phyloP scores from a whole-genome alignment of 1,140 invertebrate species.

The Cepaea nemoralis region DNA sequence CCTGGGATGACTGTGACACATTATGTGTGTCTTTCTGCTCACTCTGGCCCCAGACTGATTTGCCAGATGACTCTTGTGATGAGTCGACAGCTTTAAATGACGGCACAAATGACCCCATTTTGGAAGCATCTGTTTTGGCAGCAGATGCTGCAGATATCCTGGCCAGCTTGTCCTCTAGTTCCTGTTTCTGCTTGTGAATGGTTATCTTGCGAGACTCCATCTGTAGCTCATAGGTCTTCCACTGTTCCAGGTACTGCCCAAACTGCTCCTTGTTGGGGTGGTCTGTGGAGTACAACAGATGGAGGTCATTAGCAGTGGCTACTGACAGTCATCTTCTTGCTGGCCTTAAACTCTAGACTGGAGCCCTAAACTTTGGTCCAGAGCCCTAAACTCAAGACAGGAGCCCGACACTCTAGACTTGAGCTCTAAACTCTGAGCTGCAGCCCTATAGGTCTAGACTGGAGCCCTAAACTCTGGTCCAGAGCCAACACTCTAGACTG shows the following conservation, averaged over 20 bases:
- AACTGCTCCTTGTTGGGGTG: slow-evolving; percentile 73
- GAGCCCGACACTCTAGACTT: too few species aligned
- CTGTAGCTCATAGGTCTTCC: slow-evolving; percentile 69
- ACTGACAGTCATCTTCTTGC: too few species aligned
- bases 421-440: too few species aligned
- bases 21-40: background rate
- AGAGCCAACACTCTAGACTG: too few species aligned
- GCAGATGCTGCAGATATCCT: slow-evolving; percentile 24
- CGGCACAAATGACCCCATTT: background rate
- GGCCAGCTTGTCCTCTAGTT: slow-evolving; percentile 38
- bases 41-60: background rate
- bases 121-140: background rate
- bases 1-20: background rate
- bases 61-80: background rate
- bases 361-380: too few species aligned
- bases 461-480: too few species aligned
- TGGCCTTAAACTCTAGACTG: too few species aligned
- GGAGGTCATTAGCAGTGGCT: too few species aligned
- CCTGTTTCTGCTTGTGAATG: slow-evolving; percentile 56
- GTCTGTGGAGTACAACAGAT: slow-evolving; percentile 51
- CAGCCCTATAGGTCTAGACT: too few species aligned
- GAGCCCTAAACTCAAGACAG: too few species aligned
- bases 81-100: background rate
- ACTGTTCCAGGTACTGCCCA: slow-evolving; percentile 70
- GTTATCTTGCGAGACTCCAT: slow-evolving; percentile 64